Base-by-base conservation (phyloP, 2,888 invertebrate genomes). In the Brenthis hecate region DNA sequence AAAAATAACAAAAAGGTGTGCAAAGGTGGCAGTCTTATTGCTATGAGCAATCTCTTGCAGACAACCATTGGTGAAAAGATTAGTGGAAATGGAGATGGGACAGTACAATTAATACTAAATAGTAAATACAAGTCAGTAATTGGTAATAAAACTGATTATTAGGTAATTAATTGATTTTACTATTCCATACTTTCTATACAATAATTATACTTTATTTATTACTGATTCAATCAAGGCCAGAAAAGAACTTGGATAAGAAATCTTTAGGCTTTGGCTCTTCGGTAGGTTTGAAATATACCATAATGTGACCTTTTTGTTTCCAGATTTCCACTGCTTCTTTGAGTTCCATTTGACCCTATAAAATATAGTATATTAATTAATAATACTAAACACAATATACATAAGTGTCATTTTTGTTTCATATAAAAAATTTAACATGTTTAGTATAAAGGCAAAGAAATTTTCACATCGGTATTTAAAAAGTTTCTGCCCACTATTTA, bases 261-360 rank as follows among this genome's bases (percentile, higher is more conserved):
- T 98, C 98, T 78, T 95, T 95, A 28, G 98, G 98, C 85, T 97
- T 97, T 1, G 96, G 95, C 75, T 97, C 96, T 65, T 94, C 93
- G 0, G 97, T 96, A 62, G 98, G 97, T 83, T 96, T 96, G 92
- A 98, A 99, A 83, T 95, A 98, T 68, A 92, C 84, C 98, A 99
- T 98, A 32, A 99, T 87, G 81, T 97, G 97, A 13, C 96, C 95
- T 76, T 96, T 96, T 80, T 98, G 98, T 86, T 98, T 98, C 98
- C 98, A 99, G 67, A 95, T 94, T 74, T 96, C 94, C 0, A 96
- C 96, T 1, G 96, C 93, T 93, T 99, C 99, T 82, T 97, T 96
- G 28, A 99, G 93, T 81, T 99, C 98, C 98, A 98, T 98, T 94
- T 98, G 98, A 61, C 98, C 98, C 98, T 98, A 83, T 72, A 93